phyloP scores from a whole-genome alignment of 2,888 invertebrate genomes.

The Aphodius sticticus region DNA sequence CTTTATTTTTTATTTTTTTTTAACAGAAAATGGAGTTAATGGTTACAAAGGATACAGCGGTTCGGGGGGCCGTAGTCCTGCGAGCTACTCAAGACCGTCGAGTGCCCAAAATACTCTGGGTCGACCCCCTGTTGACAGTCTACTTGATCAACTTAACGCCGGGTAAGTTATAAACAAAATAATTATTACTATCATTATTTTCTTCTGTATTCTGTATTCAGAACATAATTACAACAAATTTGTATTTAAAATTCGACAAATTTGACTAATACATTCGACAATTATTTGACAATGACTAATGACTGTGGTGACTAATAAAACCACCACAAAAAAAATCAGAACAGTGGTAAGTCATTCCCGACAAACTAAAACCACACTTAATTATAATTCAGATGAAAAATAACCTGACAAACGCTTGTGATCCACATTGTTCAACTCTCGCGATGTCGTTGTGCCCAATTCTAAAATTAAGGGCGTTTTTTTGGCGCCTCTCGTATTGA shows the following conservation, averaged over 20 bases:
- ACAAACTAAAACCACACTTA: neutral
- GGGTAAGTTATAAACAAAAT: constrained; percentile 66
- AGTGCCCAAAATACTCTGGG: constrained; percentile 59
- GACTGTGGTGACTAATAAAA: too few relatives aligned
- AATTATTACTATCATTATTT: neutral
- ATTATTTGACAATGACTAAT: too few relatives aligned
- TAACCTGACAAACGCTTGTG: neutral
- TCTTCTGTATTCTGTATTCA: too few relatives aligned
- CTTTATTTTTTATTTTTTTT: constrained; percentile 23
- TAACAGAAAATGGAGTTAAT: constrained; percentile 55
- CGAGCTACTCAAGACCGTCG: constrained; percentile 52
- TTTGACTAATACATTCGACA: too few relatives aligned
- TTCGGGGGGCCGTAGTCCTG: constrained; percentile 56
- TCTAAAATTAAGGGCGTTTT: neutral
- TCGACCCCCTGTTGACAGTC: constrained; percentile 86
- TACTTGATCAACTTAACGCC: constrained; percentile 86
- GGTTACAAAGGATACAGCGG: constrained; percentile 53
- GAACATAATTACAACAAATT: too few relatives aligned
- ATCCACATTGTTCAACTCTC: neutral
- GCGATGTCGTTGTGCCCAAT: neutral
- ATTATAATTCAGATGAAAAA: neutral
- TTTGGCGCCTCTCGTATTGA: neutral
- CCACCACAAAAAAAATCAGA: neutral
- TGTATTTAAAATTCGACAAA: too few relatives aligned
- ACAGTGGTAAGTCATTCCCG: neutral